Evolutionary conservation across 2,888 invertebrate species (phyloP).

Genomic region (Drosophila diplacantha): DNA sequence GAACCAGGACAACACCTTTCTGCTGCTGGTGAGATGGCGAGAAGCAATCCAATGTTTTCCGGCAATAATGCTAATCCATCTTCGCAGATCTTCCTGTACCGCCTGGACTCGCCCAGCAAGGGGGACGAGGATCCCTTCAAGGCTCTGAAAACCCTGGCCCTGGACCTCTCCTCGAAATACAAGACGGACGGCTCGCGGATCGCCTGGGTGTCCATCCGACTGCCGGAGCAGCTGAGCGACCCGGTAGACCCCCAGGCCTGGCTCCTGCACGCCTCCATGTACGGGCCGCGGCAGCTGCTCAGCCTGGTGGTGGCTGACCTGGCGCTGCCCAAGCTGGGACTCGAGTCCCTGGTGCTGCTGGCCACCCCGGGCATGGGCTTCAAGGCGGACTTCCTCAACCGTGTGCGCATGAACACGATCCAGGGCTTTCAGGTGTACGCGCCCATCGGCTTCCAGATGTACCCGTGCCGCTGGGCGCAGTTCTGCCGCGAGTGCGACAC

Average conservation of each 20-base stretch:
- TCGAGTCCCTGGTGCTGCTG: slow-evolving; percentile 86
- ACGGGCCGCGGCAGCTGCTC: slow-evolving; percentile 75
- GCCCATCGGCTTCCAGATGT: slow-evolving; percentile 94
- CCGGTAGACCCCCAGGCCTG: slow-evolving; percentile 58
- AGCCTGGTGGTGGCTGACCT: slow-evolving; percentile 82
- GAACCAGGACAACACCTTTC: slow-evolving; percentile 87
- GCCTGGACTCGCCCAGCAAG: slow-evolving; percentile 82
- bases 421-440: slow-evolving; percentile 91
- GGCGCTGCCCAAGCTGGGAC: slow-evolving; percentile 83
- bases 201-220: slow-evolving; percentile 84
- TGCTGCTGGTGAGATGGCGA: slow-evolving; percentile 82
- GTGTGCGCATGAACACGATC: slow-evolving; percentile 97
- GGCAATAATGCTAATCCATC: slow-evolving; percentile 4
- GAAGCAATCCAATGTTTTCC: no score
- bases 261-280: slow-evolving; percentile 75
- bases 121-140: slow-evolving; percentile 81
- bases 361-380: slow-evolving; percentile 84
- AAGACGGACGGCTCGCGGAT: slow-evolving; percentile 83
- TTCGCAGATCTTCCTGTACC: slow-evolving; percentile 82
- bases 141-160: slow-evolving; percentile 82
- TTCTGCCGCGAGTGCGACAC: slow-evolving; percentile 80
- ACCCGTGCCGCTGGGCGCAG: slow-evolving; percentile 82
- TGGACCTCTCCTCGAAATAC: slow-evolving; percentile 82
- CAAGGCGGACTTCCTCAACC: slow-evolving; percentile 91
- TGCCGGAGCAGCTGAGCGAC: slow-evolving; percentile 78